A percentile compares a stretch with the other conserved stretches of the same genome.
Evolutionary conservation across 2,888 invertebrate genomes (phyloP).

Genomic region (Listrodromus nycthemerus): DNA sequence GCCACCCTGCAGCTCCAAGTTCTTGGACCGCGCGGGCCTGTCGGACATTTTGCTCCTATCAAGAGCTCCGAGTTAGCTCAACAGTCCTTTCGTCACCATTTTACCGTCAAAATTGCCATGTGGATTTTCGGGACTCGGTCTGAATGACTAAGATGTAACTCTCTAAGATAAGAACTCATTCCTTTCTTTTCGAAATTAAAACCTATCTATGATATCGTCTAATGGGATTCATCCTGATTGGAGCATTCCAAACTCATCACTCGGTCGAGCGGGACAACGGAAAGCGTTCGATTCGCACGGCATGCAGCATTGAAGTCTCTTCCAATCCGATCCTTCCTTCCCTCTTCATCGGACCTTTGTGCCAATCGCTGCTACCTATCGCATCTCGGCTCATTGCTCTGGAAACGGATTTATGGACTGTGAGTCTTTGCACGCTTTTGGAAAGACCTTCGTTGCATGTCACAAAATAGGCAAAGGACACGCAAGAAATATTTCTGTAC

Average conservation of each 20-base stretch:
- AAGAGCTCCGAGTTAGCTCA: constrained; percentile 57
- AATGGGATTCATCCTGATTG: not conserved
- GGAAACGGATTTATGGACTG: not conserved
- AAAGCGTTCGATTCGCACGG: constrained; percentile 66
- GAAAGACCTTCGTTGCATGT: not conserved
- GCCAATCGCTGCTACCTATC: constrained; percentile 39
- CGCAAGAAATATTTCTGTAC: not conserved
- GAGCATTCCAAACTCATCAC: constrained; percentile 14
- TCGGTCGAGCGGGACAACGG: constrained; percentile 33
- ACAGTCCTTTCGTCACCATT: constrained; percentile 15
- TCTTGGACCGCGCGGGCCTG: constrained; percentile 10
- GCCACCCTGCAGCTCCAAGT: constrained; percentile 13
- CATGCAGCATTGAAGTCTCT: constrained; percentile 76
- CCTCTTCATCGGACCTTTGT: constrained; percentile 33
- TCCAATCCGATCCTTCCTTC: constrained; percentile 68
- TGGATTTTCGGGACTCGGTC: not conserved
- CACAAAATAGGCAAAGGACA: not conserved
- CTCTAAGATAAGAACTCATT: not conserved
- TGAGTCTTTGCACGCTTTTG: not conserved
- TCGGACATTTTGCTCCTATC: constrained; percentile 28
- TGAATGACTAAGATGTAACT: not conserved
- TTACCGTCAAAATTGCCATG: constrained; percentile 16
- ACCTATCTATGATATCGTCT: not conserved
- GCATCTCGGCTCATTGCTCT: not conserved
- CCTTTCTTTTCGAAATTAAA: not conserved